A percentile compares a stretch with the other conserved stretches of the same genome.
phyloP scores from a whole-genome alignment of 1,140 invertebrate genomes.

The Bombus picipes region DNA sequence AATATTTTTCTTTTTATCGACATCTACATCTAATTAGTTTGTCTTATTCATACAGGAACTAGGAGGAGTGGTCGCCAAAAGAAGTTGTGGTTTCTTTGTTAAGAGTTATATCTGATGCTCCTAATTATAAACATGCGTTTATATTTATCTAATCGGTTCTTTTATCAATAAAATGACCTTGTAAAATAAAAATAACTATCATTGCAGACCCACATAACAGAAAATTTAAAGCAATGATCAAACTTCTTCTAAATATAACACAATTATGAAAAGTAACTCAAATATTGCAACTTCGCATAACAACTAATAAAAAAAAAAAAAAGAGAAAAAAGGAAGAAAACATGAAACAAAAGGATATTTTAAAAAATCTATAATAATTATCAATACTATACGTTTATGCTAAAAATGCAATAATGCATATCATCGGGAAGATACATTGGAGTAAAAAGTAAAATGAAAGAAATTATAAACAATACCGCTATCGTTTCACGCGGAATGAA shows the following conservation, averaged over 20 bases:
- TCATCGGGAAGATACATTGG: not conserved
- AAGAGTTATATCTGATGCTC: not conserved
- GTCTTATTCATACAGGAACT: too few relatives aligned
- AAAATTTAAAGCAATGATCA: too few relatives aligned
- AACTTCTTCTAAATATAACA: too few relatives aligned
- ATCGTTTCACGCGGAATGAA: not conserved
- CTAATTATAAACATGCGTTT: not conserved
- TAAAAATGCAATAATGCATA: not conserved
- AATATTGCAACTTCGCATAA: not conserved
- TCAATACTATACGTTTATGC: not conserved
- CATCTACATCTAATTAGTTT: too few relatives aligned
- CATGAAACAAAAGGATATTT: not conserved
- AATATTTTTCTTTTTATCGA: not conserved
- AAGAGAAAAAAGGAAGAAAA: not conserved
- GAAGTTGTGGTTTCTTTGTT: not conserved
- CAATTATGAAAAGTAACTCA: not conserved
- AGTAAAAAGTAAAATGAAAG: too few relatives aligned
- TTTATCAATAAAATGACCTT: not conserved
- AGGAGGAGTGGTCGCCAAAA: not conserved
- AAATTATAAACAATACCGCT: constrained; percentile 26
- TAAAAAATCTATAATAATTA: not conserved
- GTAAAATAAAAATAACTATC: not conserved
- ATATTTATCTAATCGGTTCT: not conserved
- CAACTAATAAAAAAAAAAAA: not conserved
- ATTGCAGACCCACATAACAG: not conserved